A percentile compares a stretch with the other conserved stretches of the same genome.
phyloP scores from a whole-genome alignment of 2,888 invertebrate genomes.

The Lithophane semibrunnea region DNA sequence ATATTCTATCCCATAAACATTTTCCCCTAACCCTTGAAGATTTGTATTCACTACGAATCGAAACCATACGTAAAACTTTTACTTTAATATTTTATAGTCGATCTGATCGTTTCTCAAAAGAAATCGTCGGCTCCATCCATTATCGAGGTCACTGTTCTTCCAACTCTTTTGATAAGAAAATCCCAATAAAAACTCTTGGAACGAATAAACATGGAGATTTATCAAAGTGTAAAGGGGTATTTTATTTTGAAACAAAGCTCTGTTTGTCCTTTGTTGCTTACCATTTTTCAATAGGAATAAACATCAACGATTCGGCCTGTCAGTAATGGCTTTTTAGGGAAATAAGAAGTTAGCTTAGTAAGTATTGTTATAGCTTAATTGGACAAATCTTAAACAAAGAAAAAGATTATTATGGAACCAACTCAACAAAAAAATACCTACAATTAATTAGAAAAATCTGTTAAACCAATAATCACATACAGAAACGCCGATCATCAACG shows the following conservation, averaged over 20 bases:
- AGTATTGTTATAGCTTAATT: too few species aligned
- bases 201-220: slow-evolving; percentile 52
- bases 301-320: background rate
- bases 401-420: background rate
- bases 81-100: slow-evolving; percentile 44
- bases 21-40: background rate
- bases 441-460: background rate
- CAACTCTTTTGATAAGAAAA: slow-evolving; percentile 59
- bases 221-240: slow-evolving; percentile 36
- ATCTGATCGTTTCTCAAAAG: slow-evolving; percentile 39
- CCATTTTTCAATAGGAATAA: too few species aligned
- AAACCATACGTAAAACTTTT: slow-evolving; percentile 28
- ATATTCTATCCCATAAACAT: background rate
- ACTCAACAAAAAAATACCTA: background rate
- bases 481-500: background rate
- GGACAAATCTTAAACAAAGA: background rate
- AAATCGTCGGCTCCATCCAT: slow-evolving; percentile 42
- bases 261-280: slow-evolving; percentile 17
- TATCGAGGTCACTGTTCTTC: slow-evolving; percentile 40
- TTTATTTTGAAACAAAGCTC: slow-evolving; percentile 24
- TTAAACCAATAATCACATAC: background rate
- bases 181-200: slow-evolving; percentile 28
- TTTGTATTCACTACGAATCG: slow-evolving; percentile 1
- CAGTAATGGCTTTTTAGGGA: background rate
- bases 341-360: background rate